Percentiles rank a stretch among this genome's conserved stretches.
Conservation (phyloP, 2,888 invertebrate species). For the Antheraea assamensis region DNA sequence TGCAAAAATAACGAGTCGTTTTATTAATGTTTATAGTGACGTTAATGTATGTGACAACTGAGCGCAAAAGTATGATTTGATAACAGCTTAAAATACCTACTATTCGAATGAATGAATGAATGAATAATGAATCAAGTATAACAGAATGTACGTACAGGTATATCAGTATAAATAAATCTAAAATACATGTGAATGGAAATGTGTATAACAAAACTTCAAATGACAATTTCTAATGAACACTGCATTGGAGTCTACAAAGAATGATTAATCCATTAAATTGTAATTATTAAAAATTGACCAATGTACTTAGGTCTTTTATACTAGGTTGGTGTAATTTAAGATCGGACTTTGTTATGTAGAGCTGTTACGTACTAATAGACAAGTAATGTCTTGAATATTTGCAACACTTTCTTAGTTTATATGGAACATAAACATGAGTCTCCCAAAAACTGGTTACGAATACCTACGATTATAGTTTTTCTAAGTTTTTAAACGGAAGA, state of each 20-base stretch:
- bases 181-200: neutral
- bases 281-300: neutral
- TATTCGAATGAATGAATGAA: no score
- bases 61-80: neutral
- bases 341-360: neutral
- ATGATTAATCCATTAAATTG: neutral
- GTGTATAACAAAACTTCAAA: neutral
- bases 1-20: no score
- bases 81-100: neutral
- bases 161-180: neutral
- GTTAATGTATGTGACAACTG: neutral
- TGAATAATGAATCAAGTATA: neutral
- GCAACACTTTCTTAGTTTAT: neutral
- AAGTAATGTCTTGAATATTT: neutral
- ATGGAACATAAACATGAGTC: neutral
- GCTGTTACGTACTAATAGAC: neutral
- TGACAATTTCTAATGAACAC: neutral
- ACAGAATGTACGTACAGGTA: neutral
- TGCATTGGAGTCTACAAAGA: neutral
- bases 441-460: slow-evolving; percentile 4
- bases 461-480: neutral
- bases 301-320: neutral
- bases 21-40: no score
- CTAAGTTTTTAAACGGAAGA: neutral
- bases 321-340: neutral